A percentile compares a stretch with the other conserved stretches of the same genome.
These are phyloP conservation scores for Petromus typicus DNA, from an alignment of 2,113 vertebrate species.

Conservation along the genomic window DNA sequence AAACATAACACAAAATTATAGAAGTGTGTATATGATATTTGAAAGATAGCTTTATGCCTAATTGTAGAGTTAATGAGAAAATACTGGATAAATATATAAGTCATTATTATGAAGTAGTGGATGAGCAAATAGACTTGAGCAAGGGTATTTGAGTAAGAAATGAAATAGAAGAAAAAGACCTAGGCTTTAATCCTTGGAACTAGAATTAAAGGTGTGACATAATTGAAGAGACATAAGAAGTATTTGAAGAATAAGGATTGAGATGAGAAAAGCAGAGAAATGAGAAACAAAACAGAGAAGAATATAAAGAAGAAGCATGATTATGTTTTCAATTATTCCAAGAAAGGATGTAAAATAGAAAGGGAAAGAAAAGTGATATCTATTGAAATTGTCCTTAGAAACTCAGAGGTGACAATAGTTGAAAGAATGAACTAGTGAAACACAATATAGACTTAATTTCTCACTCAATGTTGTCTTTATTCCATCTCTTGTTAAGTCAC, in stretches of 20 bases:
- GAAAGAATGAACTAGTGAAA: not conserved
- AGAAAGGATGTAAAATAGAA: not conserved
- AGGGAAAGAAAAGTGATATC: not conserved
- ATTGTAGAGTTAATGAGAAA: not conserved
- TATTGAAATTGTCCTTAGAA: not conserved
- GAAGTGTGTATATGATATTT: not conserved
- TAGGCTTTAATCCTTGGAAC: not conserved
- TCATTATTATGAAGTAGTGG: not conserved
- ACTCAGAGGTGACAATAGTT: not conserved
- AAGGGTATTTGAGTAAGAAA: not conserved
- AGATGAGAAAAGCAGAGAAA: not conserved
- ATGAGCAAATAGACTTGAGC: not conserved
- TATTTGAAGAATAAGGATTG: not conserved
- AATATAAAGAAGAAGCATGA: not conserved
- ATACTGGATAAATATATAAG: not conserved
- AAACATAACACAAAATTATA: no score
- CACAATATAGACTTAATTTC: not conserved
- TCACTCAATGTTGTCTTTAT: not conserved
- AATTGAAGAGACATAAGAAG: not conserved
- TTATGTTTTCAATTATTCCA: not conserved
- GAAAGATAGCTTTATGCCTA: not conserved
- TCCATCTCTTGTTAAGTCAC: not conserved
- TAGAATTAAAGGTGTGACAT: accelerated
- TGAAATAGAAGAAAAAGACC: not conserved
- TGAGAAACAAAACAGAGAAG: not conserved